Evolutionary conservation across 2,113 vertebrate genomes (phyloP), one percentile per base, ranked within the genome.

Genomic region (Serinus canaria): DNA sequence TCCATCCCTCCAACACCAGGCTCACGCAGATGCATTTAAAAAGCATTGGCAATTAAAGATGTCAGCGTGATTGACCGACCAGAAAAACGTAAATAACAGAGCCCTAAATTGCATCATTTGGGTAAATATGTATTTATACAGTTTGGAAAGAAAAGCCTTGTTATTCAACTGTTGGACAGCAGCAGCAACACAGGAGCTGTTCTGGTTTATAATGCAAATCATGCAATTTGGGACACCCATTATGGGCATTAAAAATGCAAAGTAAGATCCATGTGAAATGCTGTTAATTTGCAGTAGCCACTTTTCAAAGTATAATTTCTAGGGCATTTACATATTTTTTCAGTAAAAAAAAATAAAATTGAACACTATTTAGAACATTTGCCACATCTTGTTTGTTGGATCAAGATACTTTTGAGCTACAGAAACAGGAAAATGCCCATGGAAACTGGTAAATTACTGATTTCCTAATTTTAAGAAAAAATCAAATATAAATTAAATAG

Each of bases 181-280:
- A 85, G 59, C 72, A 96, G 87, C 27, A 31, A 93, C 95, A 96
- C 68, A 92, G 95, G 90, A 96, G 93, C 82, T 89, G 92, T 73
- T 97, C 87, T 89, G 82, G 93, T 97, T 97, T 97, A 70, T 96
- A 96, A 97, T 96, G 96, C 95, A 97, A 97, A 97, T 97, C 82
- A 89, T 96, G 89, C 94, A 97, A 97, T 97, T 96, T 94, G 95
- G 97, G 94, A 95, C 95, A 96, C 6, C 22, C 87, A 74, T 97
- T 97, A 95, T 91, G 90, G 94, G 92, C 94, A 97, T 97, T 97
- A 97, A 97, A 97, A 97, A 97, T 97, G 95, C 96, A 96, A 97
- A 97, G 90, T 81, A 90, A 97, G 91, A 95, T 92, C 95, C 91
- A 86, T 95, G 87, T 92, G 93, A 96, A 96, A 97, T 41, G 73